Evolutionary conservation across 2,113 vertebrate species (phyloP).

Genomic region (Collichthys lucidus): DNA sequence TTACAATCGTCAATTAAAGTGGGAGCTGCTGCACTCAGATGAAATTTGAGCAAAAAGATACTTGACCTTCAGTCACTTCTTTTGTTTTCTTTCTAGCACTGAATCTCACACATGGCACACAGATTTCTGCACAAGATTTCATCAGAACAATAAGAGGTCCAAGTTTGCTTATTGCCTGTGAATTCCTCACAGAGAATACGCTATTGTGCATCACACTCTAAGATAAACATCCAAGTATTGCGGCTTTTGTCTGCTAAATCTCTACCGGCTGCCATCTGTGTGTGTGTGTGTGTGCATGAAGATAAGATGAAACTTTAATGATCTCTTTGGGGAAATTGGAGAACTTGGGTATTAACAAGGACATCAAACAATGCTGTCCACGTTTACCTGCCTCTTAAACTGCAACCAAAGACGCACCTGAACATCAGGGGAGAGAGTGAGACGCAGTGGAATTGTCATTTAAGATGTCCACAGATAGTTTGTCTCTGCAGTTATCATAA

Average conservation of each 20-base stretch:
- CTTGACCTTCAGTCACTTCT: not conserved
- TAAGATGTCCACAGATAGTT: conserved; percentile 8
- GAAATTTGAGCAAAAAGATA: not conserved
- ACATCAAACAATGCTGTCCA: conserved; percentile 50
- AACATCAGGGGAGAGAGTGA: conserved; percentile 6
- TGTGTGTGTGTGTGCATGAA: conserved; percentile 52
- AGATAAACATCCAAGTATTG: conserved; percentile 65
- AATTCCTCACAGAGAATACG: conserved; percentile 27
- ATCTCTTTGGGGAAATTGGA: conserved; percentile 54
- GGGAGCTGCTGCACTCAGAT: not conserved
- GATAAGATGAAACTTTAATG: conserved; percentile 65
- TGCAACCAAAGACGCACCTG: not conserved
- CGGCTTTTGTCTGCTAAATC: conserved; percentile 60
- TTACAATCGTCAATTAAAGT: not conserved
- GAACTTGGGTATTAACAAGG: conserved; percentile 52
- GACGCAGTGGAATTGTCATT: conserved; percentile 23
- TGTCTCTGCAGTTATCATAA: conserved; percentile 44
- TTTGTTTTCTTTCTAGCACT: not conserved
- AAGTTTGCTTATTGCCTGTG: conserved; percentile 16
- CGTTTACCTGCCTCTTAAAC: conserved; percentile 37
- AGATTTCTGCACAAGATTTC: not conserved
- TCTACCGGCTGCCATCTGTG: conserved; percentile 50
- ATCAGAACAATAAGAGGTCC: conserved; percentile 24
- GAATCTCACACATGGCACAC: conserved; percentile 1
- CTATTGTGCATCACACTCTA: conserved; percentile 34